A percentile compares a stretch with the other conserved stretches of the same genome.
Conservation (phyloP, 2,113 vertebrate species). For the Salvelinus fontinalis region DNA sequence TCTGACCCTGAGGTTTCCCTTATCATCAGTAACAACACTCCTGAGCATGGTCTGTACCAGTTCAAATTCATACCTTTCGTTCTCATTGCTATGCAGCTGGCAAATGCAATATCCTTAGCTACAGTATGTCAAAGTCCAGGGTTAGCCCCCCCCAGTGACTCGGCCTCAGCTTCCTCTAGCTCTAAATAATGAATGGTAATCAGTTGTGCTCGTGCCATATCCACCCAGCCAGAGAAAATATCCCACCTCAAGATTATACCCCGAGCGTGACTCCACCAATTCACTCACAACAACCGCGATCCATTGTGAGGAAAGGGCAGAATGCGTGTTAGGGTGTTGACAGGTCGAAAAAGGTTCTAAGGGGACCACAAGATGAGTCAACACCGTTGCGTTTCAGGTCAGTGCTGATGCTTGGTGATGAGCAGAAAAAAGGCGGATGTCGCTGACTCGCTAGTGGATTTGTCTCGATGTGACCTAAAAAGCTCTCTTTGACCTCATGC, state of each 20-base stretch:
- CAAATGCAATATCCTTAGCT: background rate
- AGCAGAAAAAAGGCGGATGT: conserved; percentile 16
- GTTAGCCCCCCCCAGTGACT: conserved; percentile 18
- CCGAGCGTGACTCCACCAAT: background rate
- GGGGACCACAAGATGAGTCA: conserved; percentile 24
- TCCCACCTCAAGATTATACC: background rate
- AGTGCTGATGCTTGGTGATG: background rate
- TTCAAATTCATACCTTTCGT: background rate
- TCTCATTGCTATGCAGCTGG: conserved; percentile 14
- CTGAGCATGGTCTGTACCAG: conserved; percentile 21
- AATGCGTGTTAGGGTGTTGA: background rate
- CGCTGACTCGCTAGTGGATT: conserved; percentile 27
- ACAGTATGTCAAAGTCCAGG: conserved; percentile 11
- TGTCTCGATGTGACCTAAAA: conserved; percentile 53
- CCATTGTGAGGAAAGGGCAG: background rate
- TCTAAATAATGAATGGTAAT: conserved; percentile 53
- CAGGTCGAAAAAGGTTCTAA: background rate
- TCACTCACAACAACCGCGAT: conserved; percentile 4
- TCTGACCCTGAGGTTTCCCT: conserved; percentile 52
- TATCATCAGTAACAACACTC: conserved; percentile 52
- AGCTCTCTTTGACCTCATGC: conserved; percentile 55
- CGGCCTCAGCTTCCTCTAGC: conserved; percentile 12
- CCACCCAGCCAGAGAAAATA: conserved; percentile 23
- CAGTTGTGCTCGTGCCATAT: conserved; percentile 37
- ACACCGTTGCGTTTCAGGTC: conserved; percentile 20